Evolutionary conservation across 2,797 vertebrate species (phyloP).

Genomic region (Podargus strigoides): DNA sequence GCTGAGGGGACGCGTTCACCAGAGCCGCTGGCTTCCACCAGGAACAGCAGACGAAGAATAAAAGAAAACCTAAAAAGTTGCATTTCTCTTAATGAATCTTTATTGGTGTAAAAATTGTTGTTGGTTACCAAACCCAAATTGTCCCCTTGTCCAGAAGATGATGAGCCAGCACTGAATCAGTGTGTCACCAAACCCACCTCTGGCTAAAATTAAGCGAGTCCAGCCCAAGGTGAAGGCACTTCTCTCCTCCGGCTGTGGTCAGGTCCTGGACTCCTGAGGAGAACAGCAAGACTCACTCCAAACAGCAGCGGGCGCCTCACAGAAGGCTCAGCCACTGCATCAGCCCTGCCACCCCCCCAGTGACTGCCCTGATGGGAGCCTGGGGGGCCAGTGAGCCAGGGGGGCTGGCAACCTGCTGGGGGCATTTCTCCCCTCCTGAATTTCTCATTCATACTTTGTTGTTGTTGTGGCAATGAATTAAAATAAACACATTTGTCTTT

Average conservation of each 20-base stretch:
- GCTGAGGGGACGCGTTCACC: accelerated
- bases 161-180: background rate
- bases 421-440: too few species aligned
- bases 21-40: background rate
- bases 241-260: background rate
- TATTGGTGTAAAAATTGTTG: background rate
- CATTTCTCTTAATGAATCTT: background rate
- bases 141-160: background rate
- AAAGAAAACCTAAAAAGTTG: background rate
- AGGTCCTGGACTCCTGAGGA: background rate
- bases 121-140: background rate
- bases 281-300: background rate
- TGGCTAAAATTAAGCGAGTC: background rate
- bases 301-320: accelerated
- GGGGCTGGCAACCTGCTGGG: too few species aligned
- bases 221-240: background rate
- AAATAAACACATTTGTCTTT: too few species aligned
- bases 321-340: too few species aligned
- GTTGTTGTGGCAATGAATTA: too few species aligned
- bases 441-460: too few species aligned
- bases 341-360: too few species aligned
- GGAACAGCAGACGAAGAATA: background rate
- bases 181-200: accelerated
- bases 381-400: too few species aligned
- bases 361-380: too few species aligned